Base-by-base conservation (phyloP, 2,888 invertebrate species). In the Harpalus rufipes region DNA sequence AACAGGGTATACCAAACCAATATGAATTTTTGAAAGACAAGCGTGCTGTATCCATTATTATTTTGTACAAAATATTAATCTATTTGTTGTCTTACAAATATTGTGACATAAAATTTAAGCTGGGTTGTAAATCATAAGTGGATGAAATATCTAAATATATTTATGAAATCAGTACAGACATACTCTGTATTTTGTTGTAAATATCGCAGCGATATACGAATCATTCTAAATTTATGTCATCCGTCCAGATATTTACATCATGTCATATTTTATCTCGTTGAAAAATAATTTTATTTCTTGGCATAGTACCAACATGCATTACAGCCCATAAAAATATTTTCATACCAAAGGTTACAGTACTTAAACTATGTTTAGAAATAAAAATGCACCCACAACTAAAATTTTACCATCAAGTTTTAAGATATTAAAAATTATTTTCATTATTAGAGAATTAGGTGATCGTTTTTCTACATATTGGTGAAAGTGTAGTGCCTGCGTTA, bases 271-370 rank as follows among this genome's bases (percentile, higher is more conserved):
- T 61, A 61, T 61, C 59, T 61, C 18, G 59, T 61, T 61, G 59
- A 61, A 61, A 61, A 61, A 61, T 61, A 61, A 61, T 61, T 61
- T 61, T 61, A 61, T 61, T 61, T 61, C 59, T 61, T 61, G 59
- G 59, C 59, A 18, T 14, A 5, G 7, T 7, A 61, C 59, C 59
- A 61, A 61, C 59, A 16, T 51, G 44, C 44, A 51, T 51, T 51
- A 51, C 44, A 2, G 44, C 12, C 6, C 44, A 51, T 51, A 51
- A 51, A 51, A 51, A 51, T 51, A 51, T 51, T 51, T 51, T 51
- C 44, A 51, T 51, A 51, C 44, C 44, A 51, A 5, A 12, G 44
- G 44, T 51, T 51, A 51, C 44, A 4, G 44, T 12, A 51, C 44
- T 51, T 51, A 51, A 51, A 51, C 44, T 51, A 51, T 51, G 44